Evolutionary conservation across 64 coral and sea anemone species (phyloP).

Genomic region (Exaiptasia diaphana): DNA sequence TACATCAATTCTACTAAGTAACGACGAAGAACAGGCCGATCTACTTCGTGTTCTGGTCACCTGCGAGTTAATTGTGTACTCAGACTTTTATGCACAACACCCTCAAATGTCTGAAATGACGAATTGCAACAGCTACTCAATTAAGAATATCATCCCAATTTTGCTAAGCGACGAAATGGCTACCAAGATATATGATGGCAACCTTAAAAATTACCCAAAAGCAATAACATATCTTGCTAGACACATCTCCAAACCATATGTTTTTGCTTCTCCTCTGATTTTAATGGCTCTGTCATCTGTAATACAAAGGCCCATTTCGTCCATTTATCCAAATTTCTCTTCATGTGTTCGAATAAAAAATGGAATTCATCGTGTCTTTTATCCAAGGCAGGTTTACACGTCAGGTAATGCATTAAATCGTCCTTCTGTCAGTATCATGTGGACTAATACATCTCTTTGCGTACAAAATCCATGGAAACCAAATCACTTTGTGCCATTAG

Average conservation of each 20-base stretch:
- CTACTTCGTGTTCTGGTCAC: constrained; percentile 3
- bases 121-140: neutral
- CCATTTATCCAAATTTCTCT: constrained; percentile 26
- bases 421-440: constrained; percentile 1
- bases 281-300: constrained; percentile 48
- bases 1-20: neutral
- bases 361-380: constrained; percentile 22
- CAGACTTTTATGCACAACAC: constrained; percentile 28
- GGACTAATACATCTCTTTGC: constrained; percentile 12
- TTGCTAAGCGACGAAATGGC: neutral
- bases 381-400: neutral
- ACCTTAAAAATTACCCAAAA: neutral
- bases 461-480: neutral
- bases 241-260: neutral
- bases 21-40: constrained; percentile 26
- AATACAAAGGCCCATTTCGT: constrained; percentile 30
- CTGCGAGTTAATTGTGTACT: constrained; percentile 25
- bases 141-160: neutral
- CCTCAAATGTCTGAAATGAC: neutral
- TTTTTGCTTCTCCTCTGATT: neutral
- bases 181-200: neutral
- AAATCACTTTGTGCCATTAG: constrained; percentile 45
- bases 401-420: neutral
- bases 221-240: constrained; percentile 20
- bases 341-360: constrained; percentile 21